Base-by-base conservation (phyloP, 2,797 vertebrate genomes). In the Hafferia zeledoni region DNA sequence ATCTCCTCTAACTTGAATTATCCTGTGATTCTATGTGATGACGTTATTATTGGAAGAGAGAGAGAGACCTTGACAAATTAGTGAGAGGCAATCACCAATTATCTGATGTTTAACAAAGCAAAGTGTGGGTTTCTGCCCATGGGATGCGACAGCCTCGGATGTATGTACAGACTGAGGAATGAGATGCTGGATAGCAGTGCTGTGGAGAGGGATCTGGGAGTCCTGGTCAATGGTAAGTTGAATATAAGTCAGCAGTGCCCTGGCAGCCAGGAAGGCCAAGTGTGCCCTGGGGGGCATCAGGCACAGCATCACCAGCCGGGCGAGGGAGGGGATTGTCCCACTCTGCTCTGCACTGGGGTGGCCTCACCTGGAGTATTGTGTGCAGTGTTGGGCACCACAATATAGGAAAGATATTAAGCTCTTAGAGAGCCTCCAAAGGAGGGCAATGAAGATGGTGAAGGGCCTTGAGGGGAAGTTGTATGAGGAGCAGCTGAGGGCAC, bases 221-320 rank as follows among this genome's bases (percentile, higher is more conserved):
- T 70, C 5, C 28, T 77, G 37, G 12, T 8, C 0, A 0, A 7
- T 44, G 33, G 52, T 14, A 57, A 31, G 13, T 11, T 71, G 44
- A 64, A 27, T 1, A 0, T 27, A 11, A 57, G 5, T 8, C 50
- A 57, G 14, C 28, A 31, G 24, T 70, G 44, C n/a, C 57, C 28
- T 50, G 71, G 50, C n/a, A 64, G 44, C n/a, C 50, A 77, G 43
- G 27, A 76, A 17, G n/a, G 43, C 3, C 41, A 63, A 0, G 0
- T 0, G 0, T 76, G 49, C 39, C 37, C 19, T 39, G 44, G 24
- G 24, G 23, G 0, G 5, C 44, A 57, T 39, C 50, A 70, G 79
- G 24, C 28, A 13, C 10, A 71, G 37, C 57, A 52, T 46, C 0
- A 0, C 6, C 68, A 70, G 20, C 57, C 0, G 0, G 24, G 17